Conservation (phyloP, 2,888 invertebrate species). For the Acanthosepion lycidas region DNA sequence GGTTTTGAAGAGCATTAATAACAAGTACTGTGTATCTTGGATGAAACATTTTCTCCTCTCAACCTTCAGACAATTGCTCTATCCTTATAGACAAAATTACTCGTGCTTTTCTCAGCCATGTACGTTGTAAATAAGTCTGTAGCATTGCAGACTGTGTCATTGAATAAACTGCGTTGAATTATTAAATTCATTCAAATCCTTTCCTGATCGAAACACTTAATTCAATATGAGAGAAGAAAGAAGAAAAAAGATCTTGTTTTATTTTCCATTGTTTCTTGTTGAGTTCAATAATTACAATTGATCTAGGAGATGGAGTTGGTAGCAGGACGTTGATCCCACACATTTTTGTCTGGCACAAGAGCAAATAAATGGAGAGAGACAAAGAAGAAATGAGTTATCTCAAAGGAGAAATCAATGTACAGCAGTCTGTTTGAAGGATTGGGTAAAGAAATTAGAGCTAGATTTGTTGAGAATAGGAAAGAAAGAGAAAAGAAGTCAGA, state of each 20-base stretch:
- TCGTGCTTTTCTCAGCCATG: too few species aligned
- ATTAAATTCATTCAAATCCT: background rate
- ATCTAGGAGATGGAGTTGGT: background rate
- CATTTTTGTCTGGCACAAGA: background rate
- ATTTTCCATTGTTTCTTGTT: background rate
- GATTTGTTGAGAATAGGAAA: background rate
- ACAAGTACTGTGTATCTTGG: too few species aligned
- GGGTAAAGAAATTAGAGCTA: background rate
- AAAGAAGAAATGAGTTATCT: background rate
- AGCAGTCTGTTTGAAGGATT: conserved; percentile 17
- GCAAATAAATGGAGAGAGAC: background rate
- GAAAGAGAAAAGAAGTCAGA: background rate
- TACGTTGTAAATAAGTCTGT: background rate
- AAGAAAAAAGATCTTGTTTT: background rate
- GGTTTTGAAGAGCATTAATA: too few species aligned
- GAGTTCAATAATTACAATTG: background rate
- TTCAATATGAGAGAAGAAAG: background rate
- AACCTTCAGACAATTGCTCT: too few species aligned
- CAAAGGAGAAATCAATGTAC: background rate
- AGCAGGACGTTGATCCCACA: background rate
- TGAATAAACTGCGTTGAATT: background rate
- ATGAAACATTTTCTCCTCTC: too few species aligned
- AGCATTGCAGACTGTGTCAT: background rate
- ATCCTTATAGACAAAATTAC: too few species aligned
- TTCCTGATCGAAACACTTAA: background rate